Percentiles rank a stretch among this genome's conserved stretches.
Evolutionary conservation across 1,140 invertebrate species (phyloP).

Genomic region (Dendrolimus kikuchii): DNA sequence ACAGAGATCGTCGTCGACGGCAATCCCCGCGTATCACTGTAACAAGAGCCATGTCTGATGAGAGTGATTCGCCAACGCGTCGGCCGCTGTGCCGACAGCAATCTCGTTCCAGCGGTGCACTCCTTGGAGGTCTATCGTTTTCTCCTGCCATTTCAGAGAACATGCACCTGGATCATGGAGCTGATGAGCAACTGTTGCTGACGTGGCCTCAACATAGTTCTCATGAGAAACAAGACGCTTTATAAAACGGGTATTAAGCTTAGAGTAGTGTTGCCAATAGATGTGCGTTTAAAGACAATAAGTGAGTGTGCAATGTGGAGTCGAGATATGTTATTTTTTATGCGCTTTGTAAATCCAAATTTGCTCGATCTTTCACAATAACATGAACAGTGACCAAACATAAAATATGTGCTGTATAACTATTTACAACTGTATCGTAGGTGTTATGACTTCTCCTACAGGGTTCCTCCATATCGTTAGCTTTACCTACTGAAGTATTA

Average conservation of each 20-base stretch:
- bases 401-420: constrained; percentile 41
- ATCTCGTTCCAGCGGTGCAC: constrained; percentile 72
- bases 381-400: constrained; percentile 55
- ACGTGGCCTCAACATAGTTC: constrained; percentile 63
- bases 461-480: constrained; percentile 70
- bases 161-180: constrained; percentile 40
- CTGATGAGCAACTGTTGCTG: constrained; percentile 69
- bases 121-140: constrained; percentile 66
- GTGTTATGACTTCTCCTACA: constrained; percentile 58
- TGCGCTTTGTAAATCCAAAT: constrained; percentile 32
- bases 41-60: constrained; percentile 80
- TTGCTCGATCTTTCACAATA: constrained; percentile 37
- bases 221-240: constrained; percentile 39
- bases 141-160: constrained; percentile 66
- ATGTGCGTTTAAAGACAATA: constrained; percentile 35
- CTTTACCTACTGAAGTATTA: constrained; percentile 64
- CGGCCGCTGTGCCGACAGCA: constrained; percentile 69
- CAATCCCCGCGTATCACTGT: constrained; percentile 80
- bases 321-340: constrained; percentile 46
- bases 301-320: constrained; percentile 39
- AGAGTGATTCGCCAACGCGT: constrained; percentile 73
- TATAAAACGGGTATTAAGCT: constrained; percentile 49
- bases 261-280: constrained; percentile 22
- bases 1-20: constrained; percentile 55
- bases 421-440: constrained; percentile 38